Conservation (phyloP, 2,888 invertebrate species). For the Ichneumon xanthorius region DNA sequence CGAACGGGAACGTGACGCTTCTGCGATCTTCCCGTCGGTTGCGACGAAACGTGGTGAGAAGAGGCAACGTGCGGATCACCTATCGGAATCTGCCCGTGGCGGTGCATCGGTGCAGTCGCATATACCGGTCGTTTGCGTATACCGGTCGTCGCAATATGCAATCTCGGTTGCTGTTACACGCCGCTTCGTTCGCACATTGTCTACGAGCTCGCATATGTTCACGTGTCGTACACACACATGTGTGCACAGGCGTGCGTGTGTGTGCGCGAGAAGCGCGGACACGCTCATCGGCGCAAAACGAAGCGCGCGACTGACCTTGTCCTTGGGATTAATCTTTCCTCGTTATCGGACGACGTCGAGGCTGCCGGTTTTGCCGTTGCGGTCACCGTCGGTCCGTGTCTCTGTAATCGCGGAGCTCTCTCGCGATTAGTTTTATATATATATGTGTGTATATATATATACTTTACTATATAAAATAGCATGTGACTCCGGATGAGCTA, state of each 20-base stretch:
- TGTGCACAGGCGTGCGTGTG: constrained; percentile 2
- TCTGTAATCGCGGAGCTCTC: constrained; percentile 42
- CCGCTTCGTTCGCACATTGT: constrained; percentile 16
- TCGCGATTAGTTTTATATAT: constrained; percentile 43
- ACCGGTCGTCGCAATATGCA: constrained; percentile 40
- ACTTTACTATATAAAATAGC: constrained; percentile 21
- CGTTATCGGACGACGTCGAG: constrained; percentile 83
- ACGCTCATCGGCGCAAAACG: constrained; percentile 49
- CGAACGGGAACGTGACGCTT: constrained; percentile 28
- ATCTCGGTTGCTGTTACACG: constrained; percentile 35
- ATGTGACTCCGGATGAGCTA: constrained; percentile 38
- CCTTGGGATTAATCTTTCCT: constrained; percentile 84
- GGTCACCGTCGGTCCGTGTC: constrained; percentile 58
- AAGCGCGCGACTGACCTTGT: constrained; percentile 80
- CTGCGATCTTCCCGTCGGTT: not conserved
- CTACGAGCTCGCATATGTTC: constrained; percentile 2
- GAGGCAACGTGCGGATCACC: not conserved
- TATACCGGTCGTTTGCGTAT: not conserved
- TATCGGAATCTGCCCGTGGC: constrained; percentile 9
- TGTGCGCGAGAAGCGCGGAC: constrained; percentile 31
- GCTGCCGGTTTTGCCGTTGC: constrained; percentile 64
- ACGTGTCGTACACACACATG: not conserved
- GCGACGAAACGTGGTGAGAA: not conserved
- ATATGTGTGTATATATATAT: not conserved
- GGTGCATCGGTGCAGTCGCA: not conserved